phyloP scores from a whole-genome alignment of 2,888 invertebrate genomes.

The Pilophorus perplexus region DNA sequence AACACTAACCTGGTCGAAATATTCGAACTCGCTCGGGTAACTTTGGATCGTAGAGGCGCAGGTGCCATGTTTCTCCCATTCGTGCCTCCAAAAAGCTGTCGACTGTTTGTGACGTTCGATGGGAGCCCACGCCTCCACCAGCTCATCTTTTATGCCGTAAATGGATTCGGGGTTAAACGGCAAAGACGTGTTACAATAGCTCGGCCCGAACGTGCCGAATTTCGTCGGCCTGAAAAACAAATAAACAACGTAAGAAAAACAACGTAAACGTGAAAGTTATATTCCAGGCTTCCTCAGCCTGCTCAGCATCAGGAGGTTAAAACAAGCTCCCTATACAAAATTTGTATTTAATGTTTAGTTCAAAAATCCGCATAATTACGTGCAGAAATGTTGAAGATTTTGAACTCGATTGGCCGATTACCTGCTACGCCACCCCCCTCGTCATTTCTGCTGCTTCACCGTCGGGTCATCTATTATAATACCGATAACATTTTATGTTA shows the following conservation, averaged over 20 bases:
- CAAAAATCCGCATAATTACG: too few species aligned
- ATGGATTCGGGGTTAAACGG: slow-evolving; percentile 64
- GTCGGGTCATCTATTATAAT: too few species aligned
- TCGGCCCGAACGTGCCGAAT: slow-evolving; percentile 64
- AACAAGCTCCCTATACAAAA: too few species aligned
- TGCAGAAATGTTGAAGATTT: too few species aligned
- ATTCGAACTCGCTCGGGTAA: slow-evolving; percentile 64
- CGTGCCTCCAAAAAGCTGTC: slow-evolving; percentile 71
- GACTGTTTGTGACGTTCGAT: slow-evolving; percentile 60
- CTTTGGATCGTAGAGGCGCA: slow-evolving; percentile 63
- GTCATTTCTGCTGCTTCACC: too few species aligned
- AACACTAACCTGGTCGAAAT: slow-evolving; percentile 56
- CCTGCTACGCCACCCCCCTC: too few species aligned
- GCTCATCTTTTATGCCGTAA: slow-evolving; percentile 57
- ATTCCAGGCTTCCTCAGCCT: too few species aligned
- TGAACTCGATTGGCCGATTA: not conserved
- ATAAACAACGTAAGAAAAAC: slow-evolving; percentile 4
- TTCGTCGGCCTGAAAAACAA: slow-evolving; percentile 63
- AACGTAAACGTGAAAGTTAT: too few species aligned
- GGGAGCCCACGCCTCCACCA: slow-evolving; percentile 69
- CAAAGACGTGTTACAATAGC: slow-evolving; percentile 67
- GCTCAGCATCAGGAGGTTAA: too few species aligned
- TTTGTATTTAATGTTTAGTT: not conserved
- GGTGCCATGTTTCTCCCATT: slow-evolving; percentile 81
- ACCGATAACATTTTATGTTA: too few species aligned